A percentile compares a stretch with the other conserved stretches of the same genome.
phyloP scores from a whole-genome alignment of 2,113 vertebrate species.

The Nothocercus julius region DNA sequence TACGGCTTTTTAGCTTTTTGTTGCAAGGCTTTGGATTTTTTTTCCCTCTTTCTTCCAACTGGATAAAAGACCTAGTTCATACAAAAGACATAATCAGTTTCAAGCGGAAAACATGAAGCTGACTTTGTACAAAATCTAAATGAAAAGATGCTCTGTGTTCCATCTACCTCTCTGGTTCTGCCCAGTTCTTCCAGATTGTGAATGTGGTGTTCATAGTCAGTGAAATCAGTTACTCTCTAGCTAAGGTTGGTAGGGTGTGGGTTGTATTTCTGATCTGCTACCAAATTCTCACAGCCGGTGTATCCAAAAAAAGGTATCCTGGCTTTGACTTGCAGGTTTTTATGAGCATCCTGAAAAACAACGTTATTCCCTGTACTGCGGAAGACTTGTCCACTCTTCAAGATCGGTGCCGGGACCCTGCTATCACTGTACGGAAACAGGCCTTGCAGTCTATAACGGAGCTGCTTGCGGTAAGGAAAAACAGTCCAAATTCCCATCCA shows the following conservation, averaged over 20 bases:
- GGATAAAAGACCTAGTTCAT: background rate
- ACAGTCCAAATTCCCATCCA: accelerated
- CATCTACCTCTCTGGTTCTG: background rate
- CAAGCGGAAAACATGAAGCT: background rate
- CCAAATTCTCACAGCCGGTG: accelerated
- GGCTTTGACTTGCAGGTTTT: slow-evolving; percentile 79
- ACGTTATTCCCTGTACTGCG: slow-evolving; percentile 63
- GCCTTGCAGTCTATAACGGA: slow-evolving; percentile 88
- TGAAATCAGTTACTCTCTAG: background rate
- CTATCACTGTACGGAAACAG: slow-evolving; percentile 91
- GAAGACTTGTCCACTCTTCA: slow-evolving; percentile 83
- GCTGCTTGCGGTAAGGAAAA: slow-evolving; percentile 84
- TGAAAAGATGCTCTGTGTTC: background rate
- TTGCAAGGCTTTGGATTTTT: background rate
- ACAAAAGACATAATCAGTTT: accelerated
- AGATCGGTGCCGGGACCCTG: slow-evolving; percentile 89
- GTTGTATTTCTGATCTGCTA: background rate
- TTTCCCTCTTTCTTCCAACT: background rate
- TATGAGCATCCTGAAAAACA: slow-evolving; percentile 84
- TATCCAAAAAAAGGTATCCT: background rate
- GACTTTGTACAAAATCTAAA: background rate
- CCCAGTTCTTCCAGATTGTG: background rate
- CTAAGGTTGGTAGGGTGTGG: background rate
- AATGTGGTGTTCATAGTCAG: accelerated
- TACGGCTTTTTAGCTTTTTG: background rate